These are phyloP conservation scores for Diploptera punctata DNA, from an alignment of 2,888 invertebrate genomes.

Conservation along the genomic window DNA sequence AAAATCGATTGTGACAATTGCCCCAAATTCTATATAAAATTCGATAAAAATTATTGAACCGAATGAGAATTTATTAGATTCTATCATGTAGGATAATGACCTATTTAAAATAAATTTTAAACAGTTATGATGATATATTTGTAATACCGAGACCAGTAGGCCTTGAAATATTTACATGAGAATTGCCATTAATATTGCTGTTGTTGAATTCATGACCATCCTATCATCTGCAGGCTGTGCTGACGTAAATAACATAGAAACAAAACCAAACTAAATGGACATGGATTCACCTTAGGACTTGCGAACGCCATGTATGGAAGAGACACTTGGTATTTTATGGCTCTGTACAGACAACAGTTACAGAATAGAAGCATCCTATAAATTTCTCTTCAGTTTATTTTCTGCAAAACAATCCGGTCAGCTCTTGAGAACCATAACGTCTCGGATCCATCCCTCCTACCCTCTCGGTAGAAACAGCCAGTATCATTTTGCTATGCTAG, in stretches of 20 bases:
- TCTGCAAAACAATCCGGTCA: conserved; percentile 13
- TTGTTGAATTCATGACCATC: no score
- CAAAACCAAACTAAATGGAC: background rate
- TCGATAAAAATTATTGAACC: no score
- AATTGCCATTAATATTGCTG: no score
- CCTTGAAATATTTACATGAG: no score
- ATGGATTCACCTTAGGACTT: background rate
- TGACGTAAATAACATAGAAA: background rate
- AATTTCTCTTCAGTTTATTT: conserved; percentile 18
- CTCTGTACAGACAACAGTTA: conserved; percentile 8
- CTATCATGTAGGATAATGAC: no score
- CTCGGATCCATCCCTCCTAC: background rate
- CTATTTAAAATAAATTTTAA: no score
- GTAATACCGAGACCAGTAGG: no score
- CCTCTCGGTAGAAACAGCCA: background rate
- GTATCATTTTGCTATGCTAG: conserved; percentile 25
- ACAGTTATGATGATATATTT: no score
- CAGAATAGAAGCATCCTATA: background rate
- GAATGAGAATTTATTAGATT: no score
- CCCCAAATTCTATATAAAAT: no score
- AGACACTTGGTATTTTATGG: conserved; percentile 15
- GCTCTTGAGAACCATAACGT: background rate
- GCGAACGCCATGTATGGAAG: background rate
- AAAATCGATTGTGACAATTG: no score
- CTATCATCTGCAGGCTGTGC: background rate